A percentile compares a stretch with the other conserved stretches of the same genome.
These are phyloP conservation scores for Hecatera dysodea DNA, from an alignment of 2,888 invertebrate genomes.

Conservation along the genomic window DNA sequence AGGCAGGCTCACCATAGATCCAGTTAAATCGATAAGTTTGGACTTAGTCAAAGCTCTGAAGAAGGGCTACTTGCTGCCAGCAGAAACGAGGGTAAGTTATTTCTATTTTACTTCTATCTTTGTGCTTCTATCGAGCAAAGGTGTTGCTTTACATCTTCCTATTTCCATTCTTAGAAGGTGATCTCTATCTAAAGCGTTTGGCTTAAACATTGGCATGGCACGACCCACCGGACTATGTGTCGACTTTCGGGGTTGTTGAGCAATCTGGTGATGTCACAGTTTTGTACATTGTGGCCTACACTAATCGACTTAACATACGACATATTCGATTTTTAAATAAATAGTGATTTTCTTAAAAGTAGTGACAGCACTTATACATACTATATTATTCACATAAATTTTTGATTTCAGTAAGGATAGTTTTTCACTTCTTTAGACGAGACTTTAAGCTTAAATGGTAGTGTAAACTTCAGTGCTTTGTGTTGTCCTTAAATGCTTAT, in stretches of 20 bases:
- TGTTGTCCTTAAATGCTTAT: slow-evolving; percentile 86
- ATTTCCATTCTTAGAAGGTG: slow-evolving; percentile 86
- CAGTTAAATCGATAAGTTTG: slow-evolving; percentile 90
- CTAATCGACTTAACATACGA: slow-evolving; percentile 67
- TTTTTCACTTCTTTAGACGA: slow-evolving; percentile 67
- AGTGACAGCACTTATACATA: slow-evolving; percentile 73
- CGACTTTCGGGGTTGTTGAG: slow-evolving; percentile 77
- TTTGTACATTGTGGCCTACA: slow-evolving; percentile 79
- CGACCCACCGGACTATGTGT: slow-evolving; percentile 84
- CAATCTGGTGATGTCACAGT: slow-evolving; percentile 78
- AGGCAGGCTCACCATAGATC: slow-evolving; percentile 93
- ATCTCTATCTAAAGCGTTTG: slow-evolving; percentile 87
- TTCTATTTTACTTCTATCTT: slow-evolving; percentile 72
- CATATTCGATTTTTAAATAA: slow-evolving; percentile 61
- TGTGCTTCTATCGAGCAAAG: slow-evolving; percentile 87
- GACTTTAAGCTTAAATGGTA: slow-evolving; percentile 60
- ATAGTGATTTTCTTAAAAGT: slow-evolving; percentile 63
- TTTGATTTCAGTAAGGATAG: slow-evolving; percentile 71
- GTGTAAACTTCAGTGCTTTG: slow-evolving; percentile 69
- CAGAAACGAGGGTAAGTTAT: slow-evolving; percentile 97
- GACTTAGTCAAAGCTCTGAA: slow-evolving; percentile 97
- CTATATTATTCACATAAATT: slow-evolving; percentile 70
- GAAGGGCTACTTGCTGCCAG: slow-evolving; percentile 96
- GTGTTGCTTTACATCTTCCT: slow-evolving; percentile 88
- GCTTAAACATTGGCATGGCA: slow-evolving; percentile 90